These are phyloP conservation scores for Chrysaora quinquecirrha DNA, from an alignment of 30 jellyfish, hydroid and myxozoan species.

Conservation along the genomic window DNA sequence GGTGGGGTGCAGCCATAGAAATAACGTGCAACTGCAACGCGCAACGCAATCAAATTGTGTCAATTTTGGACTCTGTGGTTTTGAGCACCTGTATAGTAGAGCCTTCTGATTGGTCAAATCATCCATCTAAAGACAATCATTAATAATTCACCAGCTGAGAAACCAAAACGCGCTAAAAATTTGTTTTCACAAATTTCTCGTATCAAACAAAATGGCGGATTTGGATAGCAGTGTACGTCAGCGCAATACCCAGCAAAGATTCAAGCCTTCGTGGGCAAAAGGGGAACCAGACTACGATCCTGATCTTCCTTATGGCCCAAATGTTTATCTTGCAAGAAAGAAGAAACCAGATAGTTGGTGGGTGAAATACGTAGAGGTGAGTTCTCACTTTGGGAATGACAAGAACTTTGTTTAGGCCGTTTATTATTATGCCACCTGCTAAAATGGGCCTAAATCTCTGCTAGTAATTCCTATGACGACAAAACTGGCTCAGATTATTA, in stretches of 20 bases:
- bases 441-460: no score
- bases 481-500: no score
- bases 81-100: background rate
- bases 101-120: background rate
- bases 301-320: slow-evolving; percentile 91
- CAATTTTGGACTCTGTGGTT: no score
- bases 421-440: no score
- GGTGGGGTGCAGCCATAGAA: no score
- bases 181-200: background rate
- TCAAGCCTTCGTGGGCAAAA: slow-evolving; percentile 89
- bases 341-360: slow-evolving; percentile 96
- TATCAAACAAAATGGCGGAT: slow-evolving; percentile 68
- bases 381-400: slow-evolving; percentile 20
- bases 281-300: slow-evolving; percentile 95
- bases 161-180: slow-evolving; percentile 1
- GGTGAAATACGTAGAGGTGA: slow-evolving; percentile 82
- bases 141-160: background rate
- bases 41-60: no score
- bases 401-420: background rate
- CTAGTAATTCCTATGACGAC: no score
- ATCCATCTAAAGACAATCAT: background rate
- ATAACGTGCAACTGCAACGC: no score
- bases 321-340: slow-evolving; percentile 88
- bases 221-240: slow-evolving; percentile 23
- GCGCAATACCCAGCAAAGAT: slow-evolving; percentile 30